Conservation (phyloP, 2,113 vertebrate species). For the Chroicocephalus ridibundus region DNA sequence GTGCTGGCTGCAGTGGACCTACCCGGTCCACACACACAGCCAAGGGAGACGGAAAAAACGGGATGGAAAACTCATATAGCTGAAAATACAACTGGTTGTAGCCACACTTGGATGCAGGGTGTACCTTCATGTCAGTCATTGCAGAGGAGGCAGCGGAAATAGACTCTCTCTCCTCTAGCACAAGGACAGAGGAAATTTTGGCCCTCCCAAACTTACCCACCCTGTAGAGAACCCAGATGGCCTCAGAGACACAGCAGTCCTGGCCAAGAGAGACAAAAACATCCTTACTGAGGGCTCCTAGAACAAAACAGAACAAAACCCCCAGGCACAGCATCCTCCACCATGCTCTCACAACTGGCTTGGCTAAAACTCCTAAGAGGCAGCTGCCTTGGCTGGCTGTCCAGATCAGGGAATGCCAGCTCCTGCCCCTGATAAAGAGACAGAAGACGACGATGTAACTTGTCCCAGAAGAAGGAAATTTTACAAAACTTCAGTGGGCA, state of each 20-base stretch:
- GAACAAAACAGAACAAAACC: not conserved
- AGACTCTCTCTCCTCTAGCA: not conserved
- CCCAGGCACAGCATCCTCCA: not conserved
- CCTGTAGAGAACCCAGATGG: not conserved
- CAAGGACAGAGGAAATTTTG: not conserved
- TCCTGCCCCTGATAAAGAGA: not conserved
- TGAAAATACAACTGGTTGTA: not conserved
- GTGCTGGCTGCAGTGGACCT: not conserved
- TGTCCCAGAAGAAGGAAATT: not conserved
- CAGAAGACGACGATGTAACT: not conserved
- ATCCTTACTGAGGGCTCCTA: not conserved
- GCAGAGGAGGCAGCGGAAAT: not conserved
- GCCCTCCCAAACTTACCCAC: not conserved
- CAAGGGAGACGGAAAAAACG: not conserved
- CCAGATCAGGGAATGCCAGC: not conserved
- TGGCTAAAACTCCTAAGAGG: not conserved
- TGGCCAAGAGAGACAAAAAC: not conserved
- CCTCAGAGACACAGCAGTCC: not conserved
- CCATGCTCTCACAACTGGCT: not conserved
- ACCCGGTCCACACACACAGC: rapidly evolving
- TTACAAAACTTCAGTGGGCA: not conserved
- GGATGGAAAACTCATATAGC: not conserved
- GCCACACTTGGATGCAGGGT: not conserved
- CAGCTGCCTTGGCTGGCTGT: not conserved
- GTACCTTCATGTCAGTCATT: not conserved